Evolutionary conservation across 2,113 vertebrate genomes (phyloP).

Genomic region (Rattus rattus): DNA sequence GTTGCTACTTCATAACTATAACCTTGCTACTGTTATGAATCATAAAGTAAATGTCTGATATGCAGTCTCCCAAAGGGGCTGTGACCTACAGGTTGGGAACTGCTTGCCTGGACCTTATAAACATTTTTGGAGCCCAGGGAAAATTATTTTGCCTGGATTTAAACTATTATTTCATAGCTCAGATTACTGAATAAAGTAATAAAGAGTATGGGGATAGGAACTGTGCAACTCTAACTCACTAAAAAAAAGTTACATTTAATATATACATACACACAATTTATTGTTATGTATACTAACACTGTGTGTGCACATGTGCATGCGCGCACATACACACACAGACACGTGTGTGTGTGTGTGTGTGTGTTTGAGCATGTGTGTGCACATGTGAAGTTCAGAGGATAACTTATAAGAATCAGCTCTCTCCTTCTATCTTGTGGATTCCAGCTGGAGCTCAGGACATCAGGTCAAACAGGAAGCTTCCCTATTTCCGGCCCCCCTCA

Average conservation of each 20-base stretch:
- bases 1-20: background rate
- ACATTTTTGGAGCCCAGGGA: constrained; percentile 46
- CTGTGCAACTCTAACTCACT: background rate
- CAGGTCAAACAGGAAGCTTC: background rate
- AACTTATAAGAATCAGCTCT: background rate
- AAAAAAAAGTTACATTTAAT: background rate
- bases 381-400: background rate
- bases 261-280: background rate
- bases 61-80: background rate
- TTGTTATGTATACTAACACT: background rate
- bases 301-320: background rate
- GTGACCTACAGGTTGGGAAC: background rate
- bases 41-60: background rate
- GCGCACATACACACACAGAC: background rate
- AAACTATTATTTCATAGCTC: background rate
- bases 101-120: background rate
- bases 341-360: background rate
- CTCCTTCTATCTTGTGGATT: background rate
- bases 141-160: background rate
- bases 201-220: background rate
- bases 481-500: background rate
- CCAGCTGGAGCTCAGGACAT: background rate
- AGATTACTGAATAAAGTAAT: background rate
- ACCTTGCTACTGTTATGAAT: background rate
- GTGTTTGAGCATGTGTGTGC: background rate